These are phyloP conservation scores for Acanthosepion pharaonis DNA, from an alignment of 2,888 invertebrate species.

Conservation along the genomic window DNA sequence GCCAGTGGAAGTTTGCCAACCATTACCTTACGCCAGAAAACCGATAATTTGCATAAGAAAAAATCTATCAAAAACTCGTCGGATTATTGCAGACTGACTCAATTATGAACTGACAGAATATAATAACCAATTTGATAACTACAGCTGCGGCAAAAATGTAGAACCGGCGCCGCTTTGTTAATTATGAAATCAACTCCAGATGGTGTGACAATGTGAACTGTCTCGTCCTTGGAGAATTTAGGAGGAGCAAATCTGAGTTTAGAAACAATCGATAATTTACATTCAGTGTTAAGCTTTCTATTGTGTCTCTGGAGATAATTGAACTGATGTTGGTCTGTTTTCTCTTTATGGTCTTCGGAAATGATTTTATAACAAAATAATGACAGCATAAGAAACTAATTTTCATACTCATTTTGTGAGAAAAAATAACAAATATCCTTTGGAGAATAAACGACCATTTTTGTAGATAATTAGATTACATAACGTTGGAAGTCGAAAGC, in stretches of 20 bases:
- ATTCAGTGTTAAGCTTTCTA: not conserved
- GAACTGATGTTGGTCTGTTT: not conserved
- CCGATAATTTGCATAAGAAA: not conserved
- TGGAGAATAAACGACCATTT: no score
- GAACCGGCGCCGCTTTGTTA: not conserved
- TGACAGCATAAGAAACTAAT: no score
- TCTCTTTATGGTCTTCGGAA: no score
- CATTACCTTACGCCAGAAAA: no score
- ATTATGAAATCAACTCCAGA: not conserved
- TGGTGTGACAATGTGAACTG: not conserved
- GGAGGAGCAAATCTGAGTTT: not conserved
- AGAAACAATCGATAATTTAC: not conserved
- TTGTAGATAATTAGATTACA: no score
- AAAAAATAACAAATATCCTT: no score
- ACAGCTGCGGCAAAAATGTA: not conserved
- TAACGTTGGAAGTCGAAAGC: no score
- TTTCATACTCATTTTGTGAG: no score
- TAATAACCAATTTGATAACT: not conserved
- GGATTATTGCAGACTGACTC: not conserved
- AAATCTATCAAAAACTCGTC: not conserved
- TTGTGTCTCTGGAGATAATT: not conserved
- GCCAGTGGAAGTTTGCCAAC: no score
- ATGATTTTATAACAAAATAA: no score
- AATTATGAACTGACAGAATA: not conserved
- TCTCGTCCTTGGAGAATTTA: not conserved